Base-by-base conservation (phyloP, 2,113 vertebrate genomes). In the Acanthisitta chloris region DNA sequence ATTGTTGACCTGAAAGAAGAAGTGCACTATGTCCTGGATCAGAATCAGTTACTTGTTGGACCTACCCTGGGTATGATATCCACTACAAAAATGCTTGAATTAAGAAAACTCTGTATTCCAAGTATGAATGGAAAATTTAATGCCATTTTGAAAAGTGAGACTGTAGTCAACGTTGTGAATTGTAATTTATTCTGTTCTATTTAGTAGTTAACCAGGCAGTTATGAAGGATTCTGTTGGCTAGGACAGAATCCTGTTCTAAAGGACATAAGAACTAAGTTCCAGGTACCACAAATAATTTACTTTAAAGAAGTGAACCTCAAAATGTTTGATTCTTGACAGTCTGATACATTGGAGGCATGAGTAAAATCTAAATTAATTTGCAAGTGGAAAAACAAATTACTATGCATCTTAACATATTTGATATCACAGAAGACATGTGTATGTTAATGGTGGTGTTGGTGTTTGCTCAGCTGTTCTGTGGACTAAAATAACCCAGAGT, bases 1-100 rank as follows among this genome's bases (percentile, higher is more conserved):
- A 99, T 99, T 45, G 98, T 99, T 94, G 98, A 99, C 94, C 97
- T 99, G 89, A 98, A 98, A 78, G 99, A 99, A 77, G 99, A 99
- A 92, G 97, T 98, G n/a, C 99, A 99, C 90, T 99, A 99, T 61
- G 97, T 99, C 85, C 97, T 99, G 90, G 98, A 99, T 85, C 98
- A 98, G 43, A 95, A 96, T 62, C 98, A 96, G 55, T 97, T 97
- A 16, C 97, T 98, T 54, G 80, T 97, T 78, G 98, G 97, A 67
- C 93, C 99, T 84, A 95, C 98, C 46, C 96, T 99, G 89, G 99
- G 99, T 99, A 99, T 59, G 51, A 51, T 72, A 64, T 87, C 48
- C 25, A 40, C 13, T 77, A 17, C 52, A 52, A n/a, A 86, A 71
- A 81, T 65, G 33, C 31, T 52, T 57, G 55, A 67, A 70, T 73